Evolutionary conservation across 2,888 invertebrate genomes (phyloP).

Genomic region (Stenchaetothrips biformis): DNA sequence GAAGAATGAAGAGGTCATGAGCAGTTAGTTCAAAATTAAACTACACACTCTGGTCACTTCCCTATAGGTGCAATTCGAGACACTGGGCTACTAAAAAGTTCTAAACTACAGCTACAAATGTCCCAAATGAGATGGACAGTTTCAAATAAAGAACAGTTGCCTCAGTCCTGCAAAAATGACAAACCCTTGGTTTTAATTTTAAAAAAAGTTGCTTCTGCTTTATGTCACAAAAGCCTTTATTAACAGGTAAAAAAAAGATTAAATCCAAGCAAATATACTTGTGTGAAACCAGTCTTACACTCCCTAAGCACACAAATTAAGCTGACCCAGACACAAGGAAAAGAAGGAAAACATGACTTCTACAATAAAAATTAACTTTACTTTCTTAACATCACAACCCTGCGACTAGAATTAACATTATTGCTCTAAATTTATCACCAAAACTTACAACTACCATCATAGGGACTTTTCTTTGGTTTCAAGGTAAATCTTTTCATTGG

Average conservation of each 20-base stretch:
- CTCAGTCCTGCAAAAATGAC: not conserved
- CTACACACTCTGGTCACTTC: not conserved
- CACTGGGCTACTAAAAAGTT: no score
- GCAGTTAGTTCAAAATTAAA: not conserved
- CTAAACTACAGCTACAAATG: no score
- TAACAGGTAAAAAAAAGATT: no score
- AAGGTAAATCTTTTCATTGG: not conserved
- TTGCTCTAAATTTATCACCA: constrained; percentile 11
- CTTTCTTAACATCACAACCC: not conserved
- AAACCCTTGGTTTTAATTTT: no score
- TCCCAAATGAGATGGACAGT: not conserved
- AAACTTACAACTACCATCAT: not conserved
- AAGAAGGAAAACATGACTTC: not conserved
- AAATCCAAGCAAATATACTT: not conserved
- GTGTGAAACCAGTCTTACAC: not conserved
- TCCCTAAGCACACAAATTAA: not conserved
- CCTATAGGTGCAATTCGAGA: no score
- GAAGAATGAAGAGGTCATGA: no score
- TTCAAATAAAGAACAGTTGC: not conserved
- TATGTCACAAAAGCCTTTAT: not conserved
- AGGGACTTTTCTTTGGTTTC: constrained; percentile 2
- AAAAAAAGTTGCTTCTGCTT: not conserved
- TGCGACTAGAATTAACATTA: constrained; percentile 16
- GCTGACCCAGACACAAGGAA: not conserved
- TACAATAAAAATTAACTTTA: not conserved